A percentile compares a stretch with the other conserved stretches of the same genome.
These are phyloP conservation scores for Anadara kagoshimensis DNA, from an alignment of 1,140 invertebrate species.

Conservation along the genomic window DNA sequence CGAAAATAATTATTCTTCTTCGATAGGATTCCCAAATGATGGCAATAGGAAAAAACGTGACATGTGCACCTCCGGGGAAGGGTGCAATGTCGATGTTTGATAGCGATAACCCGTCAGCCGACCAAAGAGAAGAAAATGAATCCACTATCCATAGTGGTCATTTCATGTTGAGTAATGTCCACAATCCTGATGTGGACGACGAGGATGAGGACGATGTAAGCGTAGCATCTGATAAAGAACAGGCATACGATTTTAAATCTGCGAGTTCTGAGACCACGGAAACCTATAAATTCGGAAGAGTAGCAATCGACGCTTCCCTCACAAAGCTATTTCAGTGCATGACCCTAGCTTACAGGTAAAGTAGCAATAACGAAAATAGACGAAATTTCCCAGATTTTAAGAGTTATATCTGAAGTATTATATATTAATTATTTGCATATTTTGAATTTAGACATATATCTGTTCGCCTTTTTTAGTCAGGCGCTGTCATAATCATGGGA, in stretches of 20 bases:
- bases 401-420: background rate
- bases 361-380: constrained; percentile 13
- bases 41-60: too few species aligned
- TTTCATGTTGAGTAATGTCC: constrained; percentile 97
- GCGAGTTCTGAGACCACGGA: constrained; percentile 74
- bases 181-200: constrained; percentile 89
- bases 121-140: constrained; percentile 20
- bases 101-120: too few species aligned
- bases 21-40: too few species aligned
- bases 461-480: background rate
- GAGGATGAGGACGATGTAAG: constrained; percentile 82
- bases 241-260: constrained; percentile 69
- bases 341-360: constrained; percentile 96
- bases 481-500: too few species aligned
- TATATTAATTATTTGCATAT: background rate
- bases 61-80: too few species aligned
- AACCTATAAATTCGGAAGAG: constrained; percentile 70
- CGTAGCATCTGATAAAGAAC: constrained; percentile 35
- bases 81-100: too few species aligned
- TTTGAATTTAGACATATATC: background rate
- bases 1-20: too few species aligned
- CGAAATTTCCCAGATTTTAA: background rate
- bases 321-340: constrained; percentile 97
- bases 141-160: constrained; percentile 92
- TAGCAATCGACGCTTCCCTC: constrained; percentile 92